phyloP scores from a whole-genome alignment of 2,113 vertebrate genomes.

The Campylomormyrus numenius region DNA sequence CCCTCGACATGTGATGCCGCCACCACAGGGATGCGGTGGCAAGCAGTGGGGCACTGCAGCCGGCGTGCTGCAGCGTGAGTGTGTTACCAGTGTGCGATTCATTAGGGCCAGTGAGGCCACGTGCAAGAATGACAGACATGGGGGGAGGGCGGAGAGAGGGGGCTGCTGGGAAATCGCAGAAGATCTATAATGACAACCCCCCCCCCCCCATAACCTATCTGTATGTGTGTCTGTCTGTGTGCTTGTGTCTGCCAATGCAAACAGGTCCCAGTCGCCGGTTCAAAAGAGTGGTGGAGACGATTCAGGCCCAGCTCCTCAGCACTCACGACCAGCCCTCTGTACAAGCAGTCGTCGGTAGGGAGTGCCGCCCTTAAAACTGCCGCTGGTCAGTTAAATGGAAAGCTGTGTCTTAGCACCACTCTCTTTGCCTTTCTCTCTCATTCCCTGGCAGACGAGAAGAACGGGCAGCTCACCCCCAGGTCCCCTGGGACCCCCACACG shows the following conservation, averaged over 20 bases:
- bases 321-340: constrained; percentile 87
- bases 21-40: background rate
- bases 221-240: background rate
- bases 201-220: background rate
- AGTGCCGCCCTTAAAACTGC: background rate
- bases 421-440: background rate
- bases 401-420: background rate
- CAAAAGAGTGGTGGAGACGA: constrained; percentile 86
- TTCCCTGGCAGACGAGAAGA: constrained; percentile 69
- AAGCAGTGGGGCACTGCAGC: background rate
- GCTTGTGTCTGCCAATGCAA: background rate
- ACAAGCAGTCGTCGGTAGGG: constrained; percentile 76
- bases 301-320: constrained; percentile 83
- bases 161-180: background rate
- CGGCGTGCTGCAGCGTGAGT: background rate
- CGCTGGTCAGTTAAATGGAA: background rate
- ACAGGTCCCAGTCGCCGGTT: constrained; percentile 85
- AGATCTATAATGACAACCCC: background rate
- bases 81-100: background rate
- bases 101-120: background rate
- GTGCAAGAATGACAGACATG: background rate
- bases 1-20: background rate
- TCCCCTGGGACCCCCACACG: constrained; percentile 63
- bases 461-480: constrained; percentile 64
- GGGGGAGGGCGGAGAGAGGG: background rate